Evolutionary conservation across 1,140 invertebrate species (phyloP).

Genomic region (Orchesella cincta): DNA sequence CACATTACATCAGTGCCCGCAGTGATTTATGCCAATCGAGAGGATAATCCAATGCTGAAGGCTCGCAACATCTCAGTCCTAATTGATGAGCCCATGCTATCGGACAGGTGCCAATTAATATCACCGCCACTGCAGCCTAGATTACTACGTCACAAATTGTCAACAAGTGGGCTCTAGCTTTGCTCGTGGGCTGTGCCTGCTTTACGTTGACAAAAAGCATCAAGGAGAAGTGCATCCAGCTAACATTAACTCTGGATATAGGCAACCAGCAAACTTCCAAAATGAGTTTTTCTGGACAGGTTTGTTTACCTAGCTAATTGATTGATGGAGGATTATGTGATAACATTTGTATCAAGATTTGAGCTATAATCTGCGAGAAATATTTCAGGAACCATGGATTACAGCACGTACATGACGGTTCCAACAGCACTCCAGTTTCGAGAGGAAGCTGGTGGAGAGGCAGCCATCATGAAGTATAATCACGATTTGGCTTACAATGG

Average conservation of each 20-base stretch:
- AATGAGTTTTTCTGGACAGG: constrained; percentile 46
- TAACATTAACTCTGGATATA: constrained; percentile 35
- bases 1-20: constrained; percentile 43
- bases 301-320: not conserved
- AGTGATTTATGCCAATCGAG: constrained; percentile 37
- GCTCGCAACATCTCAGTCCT: constrained; percentile 28
- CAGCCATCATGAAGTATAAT: constrained; percentile 31
- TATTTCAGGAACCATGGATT: constrained; percentile 41
- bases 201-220: constrained; percentile 39
- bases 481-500: constrained; percentile 34
- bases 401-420: constrained; percentile 39
- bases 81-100: constrained; percentile 46
- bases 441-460: constrained; percentile 32
- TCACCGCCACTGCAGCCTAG: constrained; percentile 35
- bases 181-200: constrained; percentile 21
- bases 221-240: constrained; percentile 41
- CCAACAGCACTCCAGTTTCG: constrained; percentile 37
- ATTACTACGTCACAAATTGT: constrained; percentile 44
- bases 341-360: not conserved
- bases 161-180: constrained; percentile 45
- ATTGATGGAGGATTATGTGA: not conserved
- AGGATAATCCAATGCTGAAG: constrained; percentile 34
- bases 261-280: constrained; percentile 30
- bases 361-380: no score
- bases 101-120: constrained; percentile 40